Conservation (phyloP, 2,797 vertebrate genomes). For the Danio jaintianensis region DNA sequence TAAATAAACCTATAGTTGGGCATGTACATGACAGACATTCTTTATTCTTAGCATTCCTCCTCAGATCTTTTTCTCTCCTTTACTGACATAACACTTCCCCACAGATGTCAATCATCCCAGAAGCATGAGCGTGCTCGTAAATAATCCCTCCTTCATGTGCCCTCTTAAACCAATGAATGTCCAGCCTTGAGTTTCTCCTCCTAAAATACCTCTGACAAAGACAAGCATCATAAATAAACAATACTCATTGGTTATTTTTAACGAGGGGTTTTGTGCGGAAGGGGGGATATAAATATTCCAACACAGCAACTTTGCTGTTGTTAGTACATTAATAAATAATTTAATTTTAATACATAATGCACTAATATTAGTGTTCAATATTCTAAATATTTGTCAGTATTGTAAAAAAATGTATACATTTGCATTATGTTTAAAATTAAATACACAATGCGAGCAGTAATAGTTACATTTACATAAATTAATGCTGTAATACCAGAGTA, state of each 20-base stretch:
- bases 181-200: slow-evolving; percentile 56
- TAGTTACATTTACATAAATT: too few species aligned
- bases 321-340: neutral
- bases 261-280: slow-evolving; percentile 10
- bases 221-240: slow-evolving; percentile 58
- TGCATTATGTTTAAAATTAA: too few species aligned
- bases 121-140: slow-evolving; percentile 57
- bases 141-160: slow-evolving; percentile 51
- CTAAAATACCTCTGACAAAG: slow-evolving; percentile 71
- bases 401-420: too few species aligned
- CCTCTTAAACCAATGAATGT: slow-evolving; percentile 52
- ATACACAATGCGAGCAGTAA: too few species aligned
- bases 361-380: neutral
- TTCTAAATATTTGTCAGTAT: neutral
- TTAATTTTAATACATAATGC: neutral
- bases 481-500: too few species aligned
- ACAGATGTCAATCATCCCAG: slow-evolving; percentile 62
- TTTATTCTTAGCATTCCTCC: slow-evolving; percentile 30
- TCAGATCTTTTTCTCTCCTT: neutral
- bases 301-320: neutral
- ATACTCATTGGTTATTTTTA: slow-evolving; percentile 50
- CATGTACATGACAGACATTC: slow-evolving; percentile 33
- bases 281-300: neutral
- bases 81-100: slow-evolving; percentile 47
- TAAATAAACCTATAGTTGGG: slow-evolving; percentile 33